Evolutionary conservation across 2,797 vertebrate species (phyloP), one percentile per base, ranked within the genome.

Genomic region (Hoplostethus mediterraneus): DNA sequence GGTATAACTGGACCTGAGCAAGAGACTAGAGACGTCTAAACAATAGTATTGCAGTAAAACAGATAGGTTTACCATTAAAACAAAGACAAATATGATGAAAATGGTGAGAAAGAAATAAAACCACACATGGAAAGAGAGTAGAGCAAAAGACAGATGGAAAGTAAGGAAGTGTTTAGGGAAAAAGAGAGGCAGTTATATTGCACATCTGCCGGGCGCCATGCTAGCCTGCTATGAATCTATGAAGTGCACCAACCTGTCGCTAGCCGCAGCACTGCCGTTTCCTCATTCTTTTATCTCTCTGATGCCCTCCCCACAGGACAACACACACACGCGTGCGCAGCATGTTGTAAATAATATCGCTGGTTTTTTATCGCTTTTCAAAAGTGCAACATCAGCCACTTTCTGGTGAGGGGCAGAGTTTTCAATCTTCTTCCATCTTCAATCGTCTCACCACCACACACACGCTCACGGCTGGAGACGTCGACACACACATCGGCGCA

Each of bases 301-400:
- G 81, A 86, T 90, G 73, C 68, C 71, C 70, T 91, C 64, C 77
- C 42, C 40, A 40, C 63, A 75, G 51, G 60, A 77, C 63, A 51
- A 56, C 57, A 44, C 61, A 17, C 60, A 52, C 55, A 61, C 61
- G 51, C 63, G 25, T 14, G 45, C 38, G 54, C 49, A 1, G 44
- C n/a, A 3, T 5, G 30, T 63, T 85, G 67, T 83, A 82, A 87
- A 88, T 79, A 84, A 87, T 44, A 74, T 80, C 42, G 69, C 76
- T 8, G 12, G 13, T 44, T 87, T 44, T 87, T 87, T 83, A 89
- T 88, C 58, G 11, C 75, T 85, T 73, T 73, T 67, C 63, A 76
- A 89, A 91, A 88, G 76, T 88, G 90, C 87, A 76, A 81, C 85
- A 87, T 92, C 87, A 91, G 89, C 89, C 81, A 62, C 71, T 89